Base-by-base conservation (phyloP, 2,888 invertebrate species). In the Ypsolopha sequella region DNA sequence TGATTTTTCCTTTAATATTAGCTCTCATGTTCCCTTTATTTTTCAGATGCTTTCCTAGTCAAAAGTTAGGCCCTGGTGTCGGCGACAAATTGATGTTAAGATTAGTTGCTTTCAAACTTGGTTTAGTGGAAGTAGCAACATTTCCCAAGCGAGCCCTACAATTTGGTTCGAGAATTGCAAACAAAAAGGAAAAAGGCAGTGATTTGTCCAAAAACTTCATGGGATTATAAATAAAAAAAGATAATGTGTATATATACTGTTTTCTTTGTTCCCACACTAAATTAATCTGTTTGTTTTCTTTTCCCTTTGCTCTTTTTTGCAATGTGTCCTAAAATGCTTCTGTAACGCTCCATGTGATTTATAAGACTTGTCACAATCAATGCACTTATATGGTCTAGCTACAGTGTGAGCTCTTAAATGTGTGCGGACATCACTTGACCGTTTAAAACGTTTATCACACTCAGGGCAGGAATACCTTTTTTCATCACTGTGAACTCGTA, bases 91-190 rank as follows among this genome's bases (percentile, higher is more conserved):
- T 97, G 49, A 85, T 98, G 48, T 82, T 99, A 44, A 88, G 99
- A 60, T 81, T 93, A 24, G 82, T 91, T 50, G 95, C 93, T 0
- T 88, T 88, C 60, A 76, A 89, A 55, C 72, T 95, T 39, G 93
- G 94, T 1, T 80, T 95, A 39, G 72, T 70, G 55, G 76, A 84
- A 51, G 91, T 91, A 6, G 90, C 92, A 6, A 73, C 76, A 44
- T 89, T 95, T 48, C 95, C 95, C 44, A 99, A 99, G 77, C 84
- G 97, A 70, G 99, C 99, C 0, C 90, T 99, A 61, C 99, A 99
- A 74, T 99, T 99, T 87, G 99, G 99, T 9, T 96, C 97, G 0
- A 89, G 96, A 67, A 97, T 99, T 66, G 99, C 97, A 6, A 94
- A 96, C 73, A 90, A 91, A 48, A 95, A 94, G 70, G 95, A 97